Evolutionary conservation across 2,888 invertebrate species (phyloP).

Genomic region (Synanthedon andrenaeformis): DNA sequence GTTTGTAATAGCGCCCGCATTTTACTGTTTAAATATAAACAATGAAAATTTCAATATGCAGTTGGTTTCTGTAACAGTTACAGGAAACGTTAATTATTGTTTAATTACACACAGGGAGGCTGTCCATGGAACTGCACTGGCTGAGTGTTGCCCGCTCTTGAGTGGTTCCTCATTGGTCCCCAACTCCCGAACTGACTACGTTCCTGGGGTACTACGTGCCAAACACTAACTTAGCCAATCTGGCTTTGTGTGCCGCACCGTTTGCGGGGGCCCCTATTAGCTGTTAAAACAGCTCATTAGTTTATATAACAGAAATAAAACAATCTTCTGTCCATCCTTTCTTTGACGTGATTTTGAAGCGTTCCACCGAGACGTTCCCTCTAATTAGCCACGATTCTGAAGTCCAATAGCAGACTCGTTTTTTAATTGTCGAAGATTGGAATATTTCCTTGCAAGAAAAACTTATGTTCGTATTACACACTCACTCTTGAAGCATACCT

Average conservation of each 20-base stretch:
- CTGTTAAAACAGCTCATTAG: conserved; percentile 5
- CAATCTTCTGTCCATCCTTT: background rate
- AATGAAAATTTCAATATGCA: no score
- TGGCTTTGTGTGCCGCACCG: conserved; percentile 19
- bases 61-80: no score
- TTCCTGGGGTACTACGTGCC: conserved; percentile 34
- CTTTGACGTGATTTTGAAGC: background rate
- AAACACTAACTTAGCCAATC: conserved; percentile 60
- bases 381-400: background rate
- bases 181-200: conserved; percentile 33
- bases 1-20: no score
- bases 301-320: conserved; percentile 1
- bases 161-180: conserved; percentile 32
- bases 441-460: conserved; percentile 19
- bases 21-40: no score
- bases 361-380: background rate
- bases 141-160: conserved; percentile 15
- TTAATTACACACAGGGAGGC: no score
- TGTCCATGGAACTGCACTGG: conserved; percentile 16
- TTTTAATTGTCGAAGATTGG: conserved; percentile 1
- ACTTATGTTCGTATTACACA: background rate
- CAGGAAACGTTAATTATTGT: no score
- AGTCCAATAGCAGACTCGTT: background rate
- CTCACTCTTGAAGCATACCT: conserved; percentile 16
- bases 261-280: conserved; percentile 33